Conservation (phyloP, 1,140 invertebrate genomes). For the Riptortus pedestris region DNA sequence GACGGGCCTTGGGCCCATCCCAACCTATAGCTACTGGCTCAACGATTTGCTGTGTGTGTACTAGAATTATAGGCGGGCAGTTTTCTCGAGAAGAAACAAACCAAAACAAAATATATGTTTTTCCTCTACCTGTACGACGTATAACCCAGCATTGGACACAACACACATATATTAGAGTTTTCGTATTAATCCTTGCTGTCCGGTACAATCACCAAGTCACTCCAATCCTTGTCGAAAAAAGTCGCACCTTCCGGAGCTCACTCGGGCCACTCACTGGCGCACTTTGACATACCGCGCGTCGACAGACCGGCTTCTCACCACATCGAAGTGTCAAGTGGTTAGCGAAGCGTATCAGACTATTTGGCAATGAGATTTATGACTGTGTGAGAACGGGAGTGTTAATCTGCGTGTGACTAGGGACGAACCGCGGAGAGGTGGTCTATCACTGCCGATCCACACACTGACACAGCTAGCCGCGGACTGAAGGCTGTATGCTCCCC, state of each 20-base stretch:
- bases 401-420: not conserved
- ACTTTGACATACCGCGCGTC: conserved; percentile 15
- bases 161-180: conserved; percentile 25
- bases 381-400: not conserved
- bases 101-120: conserved; percentile 10
- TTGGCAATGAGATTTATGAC: too few relatives aligned
- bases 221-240: too few relatives aligned
- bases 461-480: not conserved
- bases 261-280: not conserved
- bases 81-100: conserved; percentile 7
- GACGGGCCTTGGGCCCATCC: too few relatives aligned
- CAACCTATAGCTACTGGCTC: too few relatives aligned
- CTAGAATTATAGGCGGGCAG: not conserved
- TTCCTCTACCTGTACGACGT: conserved; percentile 29
- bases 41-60: too few relatives aligned
- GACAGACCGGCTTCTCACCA: not conserved
- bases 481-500: not conserved
- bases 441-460: not conserved
- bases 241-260: not conserved
- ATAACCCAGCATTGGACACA: conserved; percentile 30
- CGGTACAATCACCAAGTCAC: not conserved
- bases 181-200: too few relatives aligned
- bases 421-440: not conserved
- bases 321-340: not conserved
- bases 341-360: too few relatives aligned